Conservation (phyloP, 2,113 vertebrate genomes). For the Pseudorectes ferrugineus region DNA sequence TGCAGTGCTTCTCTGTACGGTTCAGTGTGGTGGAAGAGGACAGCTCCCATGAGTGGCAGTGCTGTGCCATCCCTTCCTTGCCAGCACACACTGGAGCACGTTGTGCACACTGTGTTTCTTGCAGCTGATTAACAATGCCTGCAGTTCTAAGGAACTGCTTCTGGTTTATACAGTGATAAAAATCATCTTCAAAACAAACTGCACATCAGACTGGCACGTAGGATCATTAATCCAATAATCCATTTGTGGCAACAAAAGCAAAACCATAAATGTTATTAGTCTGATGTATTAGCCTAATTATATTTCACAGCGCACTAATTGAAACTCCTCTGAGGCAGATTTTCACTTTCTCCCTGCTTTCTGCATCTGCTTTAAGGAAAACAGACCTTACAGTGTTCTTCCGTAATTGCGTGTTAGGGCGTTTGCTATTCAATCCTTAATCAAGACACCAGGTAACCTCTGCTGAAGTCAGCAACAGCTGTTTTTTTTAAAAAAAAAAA, state of each 20-base stretch:
- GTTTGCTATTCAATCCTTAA: neutral
- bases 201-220: neutral
- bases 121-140: neutral
- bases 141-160: neutral
- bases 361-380: neutral
- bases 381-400: neutral
- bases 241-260: slow-evolving; percentile 11
- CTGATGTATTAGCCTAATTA: neutral
- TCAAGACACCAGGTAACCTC: neutral
- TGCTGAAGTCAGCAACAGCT: neutral
- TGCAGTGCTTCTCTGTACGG: neutral
- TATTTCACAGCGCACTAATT: neutral
- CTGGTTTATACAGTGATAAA: neutral
- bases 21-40: neutral
- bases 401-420: slow-evolving; percentile 3
- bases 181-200: neutral
- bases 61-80: neutral
- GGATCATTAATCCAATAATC: slow-evolving; percentile 34
- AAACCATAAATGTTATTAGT: neutral
- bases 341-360: neutral
- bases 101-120: accelerated
- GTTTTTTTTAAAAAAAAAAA: neutral
- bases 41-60: accelerated
- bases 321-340: slow-evolving; percentile 1
- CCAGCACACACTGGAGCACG: accelerated